Percentiles rank a stretch among this genome's conserved stretches.
Conservation (phyloP, 2,113 vertebrate species). For the Tragelaphus buxtoni region DNA sequence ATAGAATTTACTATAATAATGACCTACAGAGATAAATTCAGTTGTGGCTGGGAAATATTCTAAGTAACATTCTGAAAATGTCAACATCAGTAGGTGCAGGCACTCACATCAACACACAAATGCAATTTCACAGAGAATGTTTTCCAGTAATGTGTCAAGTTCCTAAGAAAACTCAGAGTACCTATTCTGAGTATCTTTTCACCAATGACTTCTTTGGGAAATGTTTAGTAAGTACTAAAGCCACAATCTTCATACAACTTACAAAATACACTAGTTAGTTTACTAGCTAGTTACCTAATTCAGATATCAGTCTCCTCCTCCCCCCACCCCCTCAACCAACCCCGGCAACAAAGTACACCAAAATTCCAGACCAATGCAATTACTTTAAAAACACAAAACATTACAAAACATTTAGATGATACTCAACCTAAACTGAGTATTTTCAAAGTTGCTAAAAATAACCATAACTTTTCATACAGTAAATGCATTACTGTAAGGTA, state of each 20-base stretch:
- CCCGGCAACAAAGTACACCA: not conserved
- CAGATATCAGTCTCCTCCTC: not conserved
- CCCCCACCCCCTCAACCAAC: not conserved
- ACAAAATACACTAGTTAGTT: not conserved
- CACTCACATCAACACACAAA: not conserved
- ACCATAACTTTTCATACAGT: not conserved
- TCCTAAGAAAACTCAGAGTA: not conserved
- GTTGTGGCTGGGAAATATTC: not conserved
- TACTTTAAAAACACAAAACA: slow-evolving; percentile 27
- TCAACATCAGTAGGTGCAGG: not conserved
- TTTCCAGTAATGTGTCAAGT: slow-evolving; percentile 5
- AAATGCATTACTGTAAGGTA: not conserved
- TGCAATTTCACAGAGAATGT: not conserved
- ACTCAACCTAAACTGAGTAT: not conserved
- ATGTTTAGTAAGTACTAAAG: slow-evolving; percentile 40
- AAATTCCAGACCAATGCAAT: slow-evolving; percentile 14
- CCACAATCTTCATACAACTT: not conserved
- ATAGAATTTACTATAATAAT: not conserved
- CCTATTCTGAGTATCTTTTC: not conserved
- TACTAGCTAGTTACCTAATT: not conserved
- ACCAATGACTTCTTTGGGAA: slow-evolving; percentile 3
- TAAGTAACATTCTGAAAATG: not conserved
- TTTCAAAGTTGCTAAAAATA: not conserved
- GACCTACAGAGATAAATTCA: not conserved
- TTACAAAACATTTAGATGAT: not conserved